A percentile compares a stretch with the other conserved stretches of the same genome.
Evolutionary conservation across 2,113 vertebrate genomes (phyloP).

Genomic region (Gymnobelideus leadbeateri): DNA sequence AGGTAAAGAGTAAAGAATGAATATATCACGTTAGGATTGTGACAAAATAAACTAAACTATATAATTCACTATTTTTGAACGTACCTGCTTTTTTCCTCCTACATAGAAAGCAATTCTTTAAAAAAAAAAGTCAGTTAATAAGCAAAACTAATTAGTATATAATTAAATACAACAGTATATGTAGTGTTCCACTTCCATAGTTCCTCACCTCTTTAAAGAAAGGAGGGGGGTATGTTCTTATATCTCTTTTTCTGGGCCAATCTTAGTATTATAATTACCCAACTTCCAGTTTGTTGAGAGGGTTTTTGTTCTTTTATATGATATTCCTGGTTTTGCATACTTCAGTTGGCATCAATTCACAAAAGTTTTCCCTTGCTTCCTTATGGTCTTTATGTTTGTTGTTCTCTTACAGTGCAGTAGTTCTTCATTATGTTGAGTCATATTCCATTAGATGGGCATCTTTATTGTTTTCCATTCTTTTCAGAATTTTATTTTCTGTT

Average conservation of each 20-base stretch:
- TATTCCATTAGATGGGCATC: not conserved
- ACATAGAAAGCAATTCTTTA: not conserved
- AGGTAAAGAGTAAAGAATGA: not conserved
- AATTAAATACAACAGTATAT: not conserved
- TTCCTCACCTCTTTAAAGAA: not conserved
- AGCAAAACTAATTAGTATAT: not conserved
- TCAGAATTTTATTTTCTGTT: not conserved
- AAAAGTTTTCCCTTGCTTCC: not conserved
- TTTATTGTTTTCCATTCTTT: not conserved
- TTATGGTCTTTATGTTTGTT: not conserved
- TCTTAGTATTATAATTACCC: not conserved
- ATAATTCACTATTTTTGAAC: not conserved
- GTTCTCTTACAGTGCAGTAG: not conserved
- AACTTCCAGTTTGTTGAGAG: not conserved
- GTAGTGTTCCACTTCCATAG: not conserved
- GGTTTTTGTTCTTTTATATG: not conserved
- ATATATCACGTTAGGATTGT: conserved; percentile 1
- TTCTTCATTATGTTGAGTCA: not conserved
- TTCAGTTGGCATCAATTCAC: not conserved
- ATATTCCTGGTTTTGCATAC: not conserved
- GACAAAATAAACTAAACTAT: conserved; percentile 58
- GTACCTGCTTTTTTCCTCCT: not conserved
- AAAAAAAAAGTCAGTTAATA: not conserved
- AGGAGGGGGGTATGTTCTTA: not conserved
- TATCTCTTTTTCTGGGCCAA: not conserved